These are phyloP conservation scores for Podarcis raffonei DNA, from an alignment of 2,113 vertebrate species.

Conservation along the genomic window DNA sequence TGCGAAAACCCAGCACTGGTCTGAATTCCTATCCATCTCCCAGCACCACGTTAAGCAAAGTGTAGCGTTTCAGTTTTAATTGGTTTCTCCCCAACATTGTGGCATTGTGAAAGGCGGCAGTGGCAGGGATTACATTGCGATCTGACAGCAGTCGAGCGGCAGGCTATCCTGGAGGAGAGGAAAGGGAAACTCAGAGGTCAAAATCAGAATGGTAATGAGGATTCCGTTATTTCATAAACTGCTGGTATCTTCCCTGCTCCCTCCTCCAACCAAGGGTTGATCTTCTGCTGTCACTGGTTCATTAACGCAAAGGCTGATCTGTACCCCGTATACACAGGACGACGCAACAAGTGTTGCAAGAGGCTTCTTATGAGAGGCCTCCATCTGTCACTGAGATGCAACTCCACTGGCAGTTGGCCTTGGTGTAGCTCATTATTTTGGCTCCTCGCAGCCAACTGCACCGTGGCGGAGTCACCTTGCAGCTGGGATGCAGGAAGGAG, in stretches of 20 bases:
- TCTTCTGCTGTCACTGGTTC: fast-evolving
- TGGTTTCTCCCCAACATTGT: fast-evolving
- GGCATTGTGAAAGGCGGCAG: background rate
- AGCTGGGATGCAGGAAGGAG: fast-evolving
- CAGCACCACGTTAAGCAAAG: fast-evolving
- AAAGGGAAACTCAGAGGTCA: fast-evolving
- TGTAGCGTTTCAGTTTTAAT: fast-evolving
- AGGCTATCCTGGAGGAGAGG: fast-evolving
- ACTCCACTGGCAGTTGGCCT: background rate
- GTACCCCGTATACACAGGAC: fast-evolving
- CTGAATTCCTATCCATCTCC: background rate
- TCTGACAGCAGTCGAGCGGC: background rate
- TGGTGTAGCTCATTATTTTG: conserved; percentile 7
- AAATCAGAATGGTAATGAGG: fast-evolving
- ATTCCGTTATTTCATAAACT: fast-evolving
- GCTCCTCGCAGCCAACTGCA: background rate
- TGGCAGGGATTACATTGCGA: background rate
- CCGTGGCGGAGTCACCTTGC: background rate
- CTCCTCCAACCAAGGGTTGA: background rate
- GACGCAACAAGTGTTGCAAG: background rate
- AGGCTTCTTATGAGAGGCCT: conserved; percentile 6
- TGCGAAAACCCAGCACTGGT: background rate
- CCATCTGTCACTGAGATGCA: fast-evolving
- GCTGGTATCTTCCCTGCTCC: fast-evolving
- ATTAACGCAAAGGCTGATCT: fast-evolving